phyloP scores from a whole-genome alignment of 2,113 vertebrate genomes.

The Actenoides lindsayi region DNA sequence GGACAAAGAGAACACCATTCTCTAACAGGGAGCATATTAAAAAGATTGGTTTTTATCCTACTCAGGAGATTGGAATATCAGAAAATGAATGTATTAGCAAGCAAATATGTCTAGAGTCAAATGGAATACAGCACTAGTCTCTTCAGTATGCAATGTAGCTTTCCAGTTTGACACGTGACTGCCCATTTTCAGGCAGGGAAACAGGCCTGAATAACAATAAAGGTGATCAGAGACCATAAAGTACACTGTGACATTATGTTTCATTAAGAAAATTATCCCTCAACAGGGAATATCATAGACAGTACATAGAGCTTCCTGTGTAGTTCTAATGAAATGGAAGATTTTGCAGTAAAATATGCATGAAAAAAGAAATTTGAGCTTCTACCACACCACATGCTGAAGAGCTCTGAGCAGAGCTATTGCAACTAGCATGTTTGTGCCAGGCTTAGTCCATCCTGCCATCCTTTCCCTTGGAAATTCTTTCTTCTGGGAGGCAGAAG shows the following conservation, averaged over 20 bases:
- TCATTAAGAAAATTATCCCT: background rate
- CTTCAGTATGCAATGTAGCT: background rate
- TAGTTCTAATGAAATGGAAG: background rate
- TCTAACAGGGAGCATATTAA: background rate
- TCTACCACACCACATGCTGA: background rate
- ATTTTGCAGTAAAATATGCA: background rate
- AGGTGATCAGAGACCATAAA: background rate
- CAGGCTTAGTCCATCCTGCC: background rate
- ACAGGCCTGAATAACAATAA: background rate
- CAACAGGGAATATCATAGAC: background rate
- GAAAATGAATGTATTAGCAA: background rate
- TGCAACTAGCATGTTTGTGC: background rate
- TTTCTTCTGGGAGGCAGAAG: background rate
- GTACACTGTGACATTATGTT: accelerated
- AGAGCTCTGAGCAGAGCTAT: background rate
- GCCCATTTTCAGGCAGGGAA: background rate
- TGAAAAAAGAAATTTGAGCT: background rate
- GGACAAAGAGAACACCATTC: background rate
- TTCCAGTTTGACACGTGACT: background rate
- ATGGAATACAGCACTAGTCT: background rate
- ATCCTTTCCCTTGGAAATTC: background rate
- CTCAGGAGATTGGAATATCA: background rate
- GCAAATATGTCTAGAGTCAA: background rate
- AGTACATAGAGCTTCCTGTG: background rate
- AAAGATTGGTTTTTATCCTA: background rate